Base-by-base conservation (phyloP, 2,797 vertebrate genomes). In the Enteromius afrohamiltoni region DNA sequence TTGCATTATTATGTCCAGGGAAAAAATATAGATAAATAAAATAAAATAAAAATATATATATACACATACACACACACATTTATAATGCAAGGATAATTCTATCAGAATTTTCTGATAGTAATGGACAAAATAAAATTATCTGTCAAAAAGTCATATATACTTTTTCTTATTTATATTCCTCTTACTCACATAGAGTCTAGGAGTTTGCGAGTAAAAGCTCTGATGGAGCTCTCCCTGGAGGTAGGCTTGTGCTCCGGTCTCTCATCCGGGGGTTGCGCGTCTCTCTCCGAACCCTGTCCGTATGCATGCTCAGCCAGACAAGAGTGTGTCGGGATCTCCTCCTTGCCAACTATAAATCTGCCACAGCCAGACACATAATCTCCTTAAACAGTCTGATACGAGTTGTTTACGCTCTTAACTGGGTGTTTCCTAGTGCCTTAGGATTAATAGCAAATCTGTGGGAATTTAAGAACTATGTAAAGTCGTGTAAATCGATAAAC, bases 301-400 rank as follows among this genome's bases (percentile, higher is more conserved):
- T 93, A 92, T 0, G 84, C 85, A 53, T 89, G 85, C 84, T 98
- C 97, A 70, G 95, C 91, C 75, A 89, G 86, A 68, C 91, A 90
- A 1, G 95, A 94, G 88, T 98, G 96, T 87, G 95, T 94, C 19
- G 97, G 97, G 68, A 98, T 97, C 94, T 99, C 98, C 92, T 99
- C 98, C 89, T 98, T 99, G 8, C 97, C 97, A 45, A 98, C 96
- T 85, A 99, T 97, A 91, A 99, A 99, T 89, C 98, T 99, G 92
- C 69, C 19, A 74, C 21, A 82, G 42, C 58, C 42, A 82, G 80
- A 60, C 65, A 85, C 47, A 83, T 40, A 69, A 58, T 45, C 40
- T 9, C 67, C 47, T 73, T 77, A 51, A 84, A 23, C 29, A 34
- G 9, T 11, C 31, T 62, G 65, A 80, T 23, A 75, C 10, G 11